Base-by-base conservation (phyloP, 2,888 invertebrate species). In the Sthenelais limicola region DNA sequence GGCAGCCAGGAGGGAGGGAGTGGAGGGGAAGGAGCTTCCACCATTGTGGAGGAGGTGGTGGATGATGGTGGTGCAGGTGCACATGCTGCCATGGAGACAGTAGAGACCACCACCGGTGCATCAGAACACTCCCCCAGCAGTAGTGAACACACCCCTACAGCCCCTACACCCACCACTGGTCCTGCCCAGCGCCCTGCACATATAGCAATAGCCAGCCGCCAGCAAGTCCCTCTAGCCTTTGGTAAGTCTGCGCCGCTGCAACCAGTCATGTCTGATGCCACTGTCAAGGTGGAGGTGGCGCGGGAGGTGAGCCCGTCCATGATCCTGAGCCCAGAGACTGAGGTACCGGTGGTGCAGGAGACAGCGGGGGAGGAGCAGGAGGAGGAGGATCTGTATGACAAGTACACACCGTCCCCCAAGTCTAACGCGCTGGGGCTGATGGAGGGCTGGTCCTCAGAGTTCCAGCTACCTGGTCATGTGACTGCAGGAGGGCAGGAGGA, bases 361-460 rank as follows among this genome's bases (percentile, higher is more conserved):
- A 56, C 28, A 9, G 12, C 18, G 18, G 18, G 15, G 43, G 43
- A 9, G 15, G 30, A 30, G 56, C 12, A 18, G 4, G 21, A 33
- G 38, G 21, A 15, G n/a, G 12, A n/a, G 35, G 51, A 56, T 30
- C 52, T 70, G 18, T 70, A 70, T 38, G 70, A 70, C 30, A 32
- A 35, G 54, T 35, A 21, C 54, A 9, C 28, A 7, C 54, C 70
- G 21, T 35, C 52, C 12, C 70, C 70, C 0, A 54, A 70, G 54
- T 51, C 72, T 30, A 74, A 74, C 49, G 52, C 35, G 49, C 68
- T 74, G 9, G 71, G 68, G 21, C 24, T 54, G 3, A 62, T 72
- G 72, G 68, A 56, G 38, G 74, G 74, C 15, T 74, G 74, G 74
- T 68, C 69, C 2, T 74, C 74, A 7, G 72, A 74, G 48, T 74